Percentiles rank a stretch among this genome's conserved stretches.
Evolutionary conservation across 2,113 vertebrate genomes (phyloP).

Genomic region (Ahaetulla prasina): DNA sequence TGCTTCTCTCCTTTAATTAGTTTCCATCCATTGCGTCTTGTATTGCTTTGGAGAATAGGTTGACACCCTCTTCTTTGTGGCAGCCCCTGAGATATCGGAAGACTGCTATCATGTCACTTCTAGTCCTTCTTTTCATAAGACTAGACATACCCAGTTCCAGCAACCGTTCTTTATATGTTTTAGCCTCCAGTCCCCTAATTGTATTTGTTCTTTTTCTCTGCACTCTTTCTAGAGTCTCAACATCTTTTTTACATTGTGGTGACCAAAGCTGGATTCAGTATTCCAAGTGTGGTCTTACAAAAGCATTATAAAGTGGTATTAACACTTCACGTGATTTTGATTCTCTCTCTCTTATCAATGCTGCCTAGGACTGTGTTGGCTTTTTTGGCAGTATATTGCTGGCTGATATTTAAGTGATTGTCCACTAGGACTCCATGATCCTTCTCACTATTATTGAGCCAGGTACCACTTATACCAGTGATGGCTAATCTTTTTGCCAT

Average conservation of each 20-base stretch:
- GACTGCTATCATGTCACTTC: too few species aligned
- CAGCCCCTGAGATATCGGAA: too few species aligned
- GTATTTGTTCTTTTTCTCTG: not conserved
- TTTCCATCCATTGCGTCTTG: too few species aligned
- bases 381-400: not conserved
- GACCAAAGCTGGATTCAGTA: not conserved
- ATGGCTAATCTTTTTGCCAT: too few species aligned
- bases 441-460: not conserved
- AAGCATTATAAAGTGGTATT: not conserved
- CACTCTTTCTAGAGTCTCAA: not conserved
- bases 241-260: not conserved
- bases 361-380: too few species aligned
- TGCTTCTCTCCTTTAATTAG: too few species aligned
- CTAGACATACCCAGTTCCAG: too few species aligned
- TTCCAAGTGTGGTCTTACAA: not conserved
- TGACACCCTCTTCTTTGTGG: too few species aligned
- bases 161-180: too few species aligned
- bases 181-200: too few species aligned
- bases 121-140: too few species aligned
- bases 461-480: not conserved
- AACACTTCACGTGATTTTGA: not conserved
- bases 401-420: not conserved
- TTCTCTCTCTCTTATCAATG: not conserved
- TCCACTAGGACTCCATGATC: not conserved
- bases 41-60: too few species aligned